These are phyloP conservation scores for Napeogenes inachia DNA, from an alignment of 2,888 invertebrate genomes.

Conservation along the genomic window DNA sequence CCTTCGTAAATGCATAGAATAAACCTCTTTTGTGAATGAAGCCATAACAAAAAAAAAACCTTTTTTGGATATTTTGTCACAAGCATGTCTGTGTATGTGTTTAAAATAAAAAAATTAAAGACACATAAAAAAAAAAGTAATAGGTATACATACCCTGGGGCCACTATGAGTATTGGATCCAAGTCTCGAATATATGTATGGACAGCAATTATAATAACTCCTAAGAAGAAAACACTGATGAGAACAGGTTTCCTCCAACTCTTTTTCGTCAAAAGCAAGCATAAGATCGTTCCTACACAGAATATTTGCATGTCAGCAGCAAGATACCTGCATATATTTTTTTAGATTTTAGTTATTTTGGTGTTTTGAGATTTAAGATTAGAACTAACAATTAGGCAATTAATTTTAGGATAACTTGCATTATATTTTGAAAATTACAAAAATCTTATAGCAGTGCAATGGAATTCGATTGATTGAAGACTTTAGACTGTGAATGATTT, in stretches of 20 bases:
- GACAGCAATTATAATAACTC: slow-evolving; percentile 34
- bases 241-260: slow-evolving; percentile 27
- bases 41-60: neutral
- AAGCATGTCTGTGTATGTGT: no score
- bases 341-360: neutral
- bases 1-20: neutral
- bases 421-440: no score
- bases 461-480: no score
- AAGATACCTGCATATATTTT: slow-evolving; percentile 38
- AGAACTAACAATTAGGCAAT: no score
- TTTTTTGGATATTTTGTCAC: neutral
- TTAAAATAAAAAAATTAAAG: no score
- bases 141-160: slow-evolving; percentile 35
- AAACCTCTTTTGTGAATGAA: neutral
- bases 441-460: no score
- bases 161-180: slow-evolving; percentile 33
- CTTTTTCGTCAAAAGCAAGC: slow-evolving; percentile 24
- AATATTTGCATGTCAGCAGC: slow-evolving; percentile 47
- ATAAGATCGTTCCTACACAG: slow-evolving; percentile 35
- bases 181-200: slow-evolving; percentile 41
- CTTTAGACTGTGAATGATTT: no score
- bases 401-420: no score
- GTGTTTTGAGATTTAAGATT: no score
- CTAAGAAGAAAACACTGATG: slow-evolving; percentile 27
- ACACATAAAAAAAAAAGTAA: no score